A percentile compares a stretch with the other conserved stretches of the same genome.
phyloP scores from a whole-genome alignment of 2,113 vertebrate genomes.

The Osmerus mordax region DNA sequence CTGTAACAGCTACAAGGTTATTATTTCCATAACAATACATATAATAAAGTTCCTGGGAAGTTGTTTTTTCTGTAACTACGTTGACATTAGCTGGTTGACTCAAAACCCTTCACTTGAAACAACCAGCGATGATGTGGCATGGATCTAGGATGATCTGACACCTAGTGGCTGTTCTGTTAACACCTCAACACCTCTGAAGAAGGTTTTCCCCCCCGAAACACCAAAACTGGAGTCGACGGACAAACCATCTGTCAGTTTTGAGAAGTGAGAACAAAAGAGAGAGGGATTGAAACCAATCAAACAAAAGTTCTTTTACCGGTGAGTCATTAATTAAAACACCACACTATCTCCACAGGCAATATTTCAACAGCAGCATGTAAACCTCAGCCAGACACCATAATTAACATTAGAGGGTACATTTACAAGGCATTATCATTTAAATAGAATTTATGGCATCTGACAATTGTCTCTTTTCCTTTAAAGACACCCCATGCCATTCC shows the following conservation, averaged over 20 bases:
- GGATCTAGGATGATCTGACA: too few species aligned
- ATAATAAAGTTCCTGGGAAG: too few species aligned
- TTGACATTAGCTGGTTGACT: too few species aligned
- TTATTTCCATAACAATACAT: too few species aligned
- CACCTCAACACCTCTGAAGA: too few species aligned
- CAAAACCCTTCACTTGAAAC: too few species aligned
- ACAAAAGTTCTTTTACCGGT: slow-evolving; percentile 35
- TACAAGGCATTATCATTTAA: slow-evolving; percentile 62
- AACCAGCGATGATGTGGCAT: too few species aligned
- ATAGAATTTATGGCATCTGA: slow-evolving; percentile 40
- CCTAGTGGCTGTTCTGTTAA: too few species aligned
- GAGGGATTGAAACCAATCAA: slow-evolving; percentile 34
- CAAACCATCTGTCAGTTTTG: not conserved
- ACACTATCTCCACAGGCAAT: slow-evolving; percentile 39
- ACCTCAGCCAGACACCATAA: slow-evolving; percentile 41
- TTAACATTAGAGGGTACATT: slow-evolving; percentile 53
- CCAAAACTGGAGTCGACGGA: too few species aligned
- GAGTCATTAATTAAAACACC: slow-evolving; percentile 43
- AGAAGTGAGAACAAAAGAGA: slow-evolving; percentile 17
- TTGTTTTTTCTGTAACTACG: too few species aligned
- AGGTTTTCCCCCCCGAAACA: too few species aligned
- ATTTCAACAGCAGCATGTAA: slow-evolving; percentile 60
- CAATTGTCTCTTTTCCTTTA: slow-evolving; percentile 42
- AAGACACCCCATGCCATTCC: slow-evolving; percentile 24
- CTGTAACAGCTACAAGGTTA: too few species aligned